phyloP scores from a whole-genome alignment of 2,113 vertebrate genomes.

The Mobula hypostoma region DNA sequence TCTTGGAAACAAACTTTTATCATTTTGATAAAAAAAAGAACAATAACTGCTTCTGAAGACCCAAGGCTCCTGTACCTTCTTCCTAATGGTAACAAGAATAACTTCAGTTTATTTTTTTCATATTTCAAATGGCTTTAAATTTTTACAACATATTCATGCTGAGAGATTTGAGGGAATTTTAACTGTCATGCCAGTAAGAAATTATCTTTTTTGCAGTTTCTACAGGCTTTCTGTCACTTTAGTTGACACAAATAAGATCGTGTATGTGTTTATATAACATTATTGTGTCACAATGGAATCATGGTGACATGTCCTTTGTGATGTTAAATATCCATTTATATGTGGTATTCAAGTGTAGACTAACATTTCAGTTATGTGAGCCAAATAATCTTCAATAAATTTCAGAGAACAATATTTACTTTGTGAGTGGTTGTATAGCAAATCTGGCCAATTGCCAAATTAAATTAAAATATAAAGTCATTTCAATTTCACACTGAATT shows the following conservation, averaged over 20 bases:
- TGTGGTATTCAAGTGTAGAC: neutral
- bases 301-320: neutral
- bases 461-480: neutral
- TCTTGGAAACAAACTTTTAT: no score
- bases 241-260: neutral
- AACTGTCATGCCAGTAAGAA: no score
- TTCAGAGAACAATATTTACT: neutral
- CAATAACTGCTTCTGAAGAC: no score
- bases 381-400: neutral
- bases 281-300: neutral
- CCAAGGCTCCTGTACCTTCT: no score
- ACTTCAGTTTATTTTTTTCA: no score
- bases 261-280: neutral
- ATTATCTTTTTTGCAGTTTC: neutral
- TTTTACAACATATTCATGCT: no score
- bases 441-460: neutral
- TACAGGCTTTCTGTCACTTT: neutral
- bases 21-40: no score
- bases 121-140: no score
- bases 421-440: neutral
- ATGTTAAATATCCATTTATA: neutral
- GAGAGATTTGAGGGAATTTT: no score
- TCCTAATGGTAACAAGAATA: no score
- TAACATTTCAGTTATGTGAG: neutral
- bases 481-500: neutral